Conservation (phyloP, 2,888 invertebrate species). For the Cacoxenus indagator region DNA sequence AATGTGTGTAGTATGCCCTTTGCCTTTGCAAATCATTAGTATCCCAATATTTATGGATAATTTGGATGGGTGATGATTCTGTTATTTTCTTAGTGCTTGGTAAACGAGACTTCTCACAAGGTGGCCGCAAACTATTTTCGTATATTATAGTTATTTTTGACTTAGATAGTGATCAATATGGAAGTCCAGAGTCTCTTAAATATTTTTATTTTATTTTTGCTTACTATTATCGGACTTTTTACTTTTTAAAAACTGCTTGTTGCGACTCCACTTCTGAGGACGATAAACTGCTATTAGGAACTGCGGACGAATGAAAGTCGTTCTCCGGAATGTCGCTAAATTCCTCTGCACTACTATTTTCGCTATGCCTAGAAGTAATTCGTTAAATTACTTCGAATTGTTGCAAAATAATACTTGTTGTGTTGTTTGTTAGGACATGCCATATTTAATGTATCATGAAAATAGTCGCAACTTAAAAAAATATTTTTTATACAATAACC, state of each 20-base stretch:
- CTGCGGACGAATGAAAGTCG: neutral
- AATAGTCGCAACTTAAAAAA: neutral
- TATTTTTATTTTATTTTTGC: slow-evolving; percentile 87
- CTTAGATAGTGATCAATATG: slow-evolving; percentile 71
- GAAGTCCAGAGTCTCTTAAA: slow-evolving; percentile 85
- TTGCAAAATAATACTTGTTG: neutral
- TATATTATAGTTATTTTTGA: neutral
- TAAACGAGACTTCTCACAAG: slow-evolving; percentile 86
- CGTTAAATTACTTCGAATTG: too few species aligned
- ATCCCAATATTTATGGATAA: slow-evolving; percentile 84
- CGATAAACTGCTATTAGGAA: neutral
- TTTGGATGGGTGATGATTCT: slow-evolving; percentile 85
- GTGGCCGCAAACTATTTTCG: neutral
- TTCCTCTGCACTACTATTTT: neutral
- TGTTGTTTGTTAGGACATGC: neutral
- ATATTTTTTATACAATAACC: neutral
- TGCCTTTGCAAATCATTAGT: slow-evolving; percentile 74
- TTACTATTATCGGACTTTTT: slow-evolving; percentile 47
- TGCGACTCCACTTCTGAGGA: slow-evolving; percentile 57
- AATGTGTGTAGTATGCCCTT: too few species aligned
- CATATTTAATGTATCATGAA: neutral
- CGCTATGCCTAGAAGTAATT: neutral
- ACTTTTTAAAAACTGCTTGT: neutral
- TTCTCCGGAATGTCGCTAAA: neutral
- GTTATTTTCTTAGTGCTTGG: slow-evolving; percentile 86